Conservation (phyloP, 2,797 vertebrate species). For the Poecilia wingei region DNA sequence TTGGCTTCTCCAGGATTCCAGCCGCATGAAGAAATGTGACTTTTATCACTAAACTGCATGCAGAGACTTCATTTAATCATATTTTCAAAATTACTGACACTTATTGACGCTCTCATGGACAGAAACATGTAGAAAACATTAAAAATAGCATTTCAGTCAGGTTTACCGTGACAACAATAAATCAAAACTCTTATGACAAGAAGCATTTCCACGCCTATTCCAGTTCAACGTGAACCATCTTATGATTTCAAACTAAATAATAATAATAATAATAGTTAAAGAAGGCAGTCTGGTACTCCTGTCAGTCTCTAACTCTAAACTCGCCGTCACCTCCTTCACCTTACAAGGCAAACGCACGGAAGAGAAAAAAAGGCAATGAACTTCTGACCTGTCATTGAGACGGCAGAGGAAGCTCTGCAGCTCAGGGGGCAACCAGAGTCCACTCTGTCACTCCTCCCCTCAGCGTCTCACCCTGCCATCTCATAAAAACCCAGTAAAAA, state of each 20-base stretch:
- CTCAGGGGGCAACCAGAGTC: slow-evolving; percentile 82
- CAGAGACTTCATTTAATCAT: too few species aligned
- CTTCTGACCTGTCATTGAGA: slow-evolving; percentile 84
- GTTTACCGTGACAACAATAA: not conserved
- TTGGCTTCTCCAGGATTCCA: too few species aligned
- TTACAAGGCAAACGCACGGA: slow-evolving; percentile 67
- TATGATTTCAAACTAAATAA: not conserved
- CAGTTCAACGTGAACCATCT: too few species aligned
- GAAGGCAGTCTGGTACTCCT: slow-evolving; percentile 7
- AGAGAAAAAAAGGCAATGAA: slow-evolving; percentile 78
- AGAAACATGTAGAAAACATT: too few species aligned
- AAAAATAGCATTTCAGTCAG: too few species aligned
- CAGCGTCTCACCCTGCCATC: slow-evolving; percentile 77
- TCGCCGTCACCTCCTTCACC: slow-evolving; percentile 66
- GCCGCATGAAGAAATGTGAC: too few species aligned
- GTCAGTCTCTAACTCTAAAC: slow-evolving; percentile 65
- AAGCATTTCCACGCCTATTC: too few species aligned
- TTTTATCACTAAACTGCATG: too few species aligned
- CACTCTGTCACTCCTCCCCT: slow-evolving; percentile 74
- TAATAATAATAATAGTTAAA: not conserved
- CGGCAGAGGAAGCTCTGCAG: slow-evolving; percentile 76
- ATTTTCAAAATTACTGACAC: too few species aligned
- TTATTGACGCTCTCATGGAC: too few species aligned
- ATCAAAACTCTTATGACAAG: too few species aligned
- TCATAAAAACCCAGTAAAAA: slow-evolving; percentile 80